Base-by-base conservation (phyloP, 2,888 invertebrate species). In the Liopterus haemorrhoidalis region DNA sequence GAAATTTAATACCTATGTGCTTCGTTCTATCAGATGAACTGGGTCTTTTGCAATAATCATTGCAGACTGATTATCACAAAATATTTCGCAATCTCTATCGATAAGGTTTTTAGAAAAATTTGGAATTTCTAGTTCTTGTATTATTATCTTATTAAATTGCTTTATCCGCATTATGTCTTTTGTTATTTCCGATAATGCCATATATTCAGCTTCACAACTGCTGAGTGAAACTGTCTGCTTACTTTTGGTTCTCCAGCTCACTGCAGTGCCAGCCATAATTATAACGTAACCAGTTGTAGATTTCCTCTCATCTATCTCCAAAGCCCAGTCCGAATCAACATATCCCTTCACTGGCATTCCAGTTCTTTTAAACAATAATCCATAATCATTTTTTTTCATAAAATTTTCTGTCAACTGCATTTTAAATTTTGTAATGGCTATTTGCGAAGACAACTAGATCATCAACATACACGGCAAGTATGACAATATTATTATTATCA, bases 121-220 rank as follows among this genome's bases (percentile, higher is more conserved):
- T 27, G 28, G 28, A 14, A 27, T n/a, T n/a, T n/a, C n/a, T n/a
- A n/a, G n/a, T n/a, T n/a, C n/a, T n/a, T n/a, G n/a, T 8, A 8
- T 27, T 27, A 3, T 12, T 27, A 12, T 27, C 28, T 27, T 4
- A 27, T 12, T 27, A 12, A 27, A 8, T 27, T 27, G 11, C 14
- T 14, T 3, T 27, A 27, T 27, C 11, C 14, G 14, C 3, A 27
- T 27, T 27, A 27, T 27, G 11, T 5, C 28, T 31, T 32, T 32
- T 18, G 20, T 2, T n/a, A 32, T 11, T 32, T 32, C 32, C 20
- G 32, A 19, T 16, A 32, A 32, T 5, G 19, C 20, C 16, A 32
- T 32, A 11, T 32, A 32, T 16, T 32, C 32, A 19, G 32, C 15
- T 32, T 32, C 32, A 16, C 32, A 16, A 32, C 16, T 32, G 14